Evolutionary conservation across 2,113 vertebrate species (phyloP), one percentile per base, ranked within the genome.

Genomic region (Ancistrus triradiatus): DNA sequence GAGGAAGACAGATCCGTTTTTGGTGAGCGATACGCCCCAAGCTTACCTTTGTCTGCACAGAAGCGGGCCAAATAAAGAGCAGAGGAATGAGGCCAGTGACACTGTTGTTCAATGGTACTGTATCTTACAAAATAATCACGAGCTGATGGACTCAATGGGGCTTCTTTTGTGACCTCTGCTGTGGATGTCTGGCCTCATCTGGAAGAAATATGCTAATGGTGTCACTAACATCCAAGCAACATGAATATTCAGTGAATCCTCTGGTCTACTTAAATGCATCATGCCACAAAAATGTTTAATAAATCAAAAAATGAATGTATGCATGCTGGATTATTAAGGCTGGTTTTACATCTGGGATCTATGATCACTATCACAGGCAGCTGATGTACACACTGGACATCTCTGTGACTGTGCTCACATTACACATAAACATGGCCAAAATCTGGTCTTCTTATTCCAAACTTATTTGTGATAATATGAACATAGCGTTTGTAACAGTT

Each of bases 11-110:
- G 78, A 74, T 38, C 69, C 67, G 71, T 62, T 14, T 31, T 66
- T 28, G 40, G 70, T 60, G 68, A 74, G 72, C 79, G 78, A 84
- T 81, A 70, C 61, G 76, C 78, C 64, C 73, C 62, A 58, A 57
- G 67, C 74, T 59, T 61, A 68, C 63, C 52, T 64, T 66, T 68
- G 72, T 73, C 50, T 74, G 65, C 14, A 62, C 19, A 27, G 58
- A 53, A 38, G 11, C 25, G 9, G 7, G 19, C 24, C 47, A 14
- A 59, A 61, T 27, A 52, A 43, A 49, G n/a, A 55, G 25, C 15
- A 64, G 33, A 48, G 46, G 15, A 21, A 2, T 3, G 11, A 8
- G 17, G 48, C 48, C n/a, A 35, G 38, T 15, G 28, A 25, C 43
- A 62, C 27, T 40, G 59, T 57, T 37, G 57, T 61, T 28, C 59